phyloP scores from a whole-genome alignment of 2,888 invertebrate species.

The Pachliopta kotzebuea region DNA sequence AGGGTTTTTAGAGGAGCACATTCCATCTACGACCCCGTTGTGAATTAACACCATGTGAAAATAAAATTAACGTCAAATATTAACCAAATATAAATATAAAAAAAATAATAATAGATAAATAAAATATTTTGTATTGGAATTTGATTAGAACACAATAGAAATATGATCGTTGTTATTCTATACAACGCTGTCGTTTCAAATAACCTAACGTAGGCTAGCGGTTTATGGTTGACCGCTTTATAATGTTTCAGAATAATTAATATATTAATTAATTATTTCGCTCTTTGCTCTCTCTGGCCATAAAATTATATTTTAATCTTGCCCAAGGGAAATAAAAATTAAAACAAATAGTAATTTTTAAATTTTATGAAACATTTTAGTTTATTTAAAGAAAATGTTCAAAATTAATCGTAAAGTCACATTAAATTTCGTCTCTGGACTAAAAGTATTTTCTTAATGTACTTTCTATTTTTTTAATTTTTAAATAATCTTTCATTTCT shows the following conservation, averaged over 20 bases:
- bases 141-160: slow-evolving; percentile 34
- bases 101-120: not conserved
- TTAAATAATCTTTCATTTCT: too few species aligned
- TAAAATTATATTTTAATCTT: not conserved
- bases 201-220: slow-evolving; percentile 36
- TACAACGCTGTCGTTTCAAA: slow-evolving; percentile 42
- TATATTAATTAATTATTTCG: not conserved
- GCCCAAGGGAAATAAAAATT: too few species aligned
- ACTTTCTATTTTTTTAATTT: too few species aligned
- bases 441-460: too few species aligned
- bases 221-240: slow-evolving; percentile 23
- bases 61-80: too few species aligned
- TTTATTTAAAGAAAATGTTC: too few species aligned
- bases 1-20: too few species aligned
- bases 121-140: slow-evolving; percentile 7
- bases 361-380: too few species aligned
- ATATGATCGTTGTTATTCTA: slow-evolving; percentile 39
- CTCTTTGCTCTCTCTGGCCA: not conserved
- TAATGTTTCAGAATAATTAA: slow-evolving; percentile 7
- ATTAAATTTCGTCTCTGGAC: not conserved
- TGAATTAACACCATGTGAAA: not conserved
- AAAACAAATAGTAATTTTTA: too few species aligned
- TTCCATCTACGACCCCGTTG: not conserved
- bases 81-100: not conserved
- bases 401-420: not conserved